Percentiles rank a stretch among this genome's conserved stretches.
Evolutionary conservation across 2,888 invertebrate species (phyloP).

Genomic region (Cephus sareptanus): DNA sequence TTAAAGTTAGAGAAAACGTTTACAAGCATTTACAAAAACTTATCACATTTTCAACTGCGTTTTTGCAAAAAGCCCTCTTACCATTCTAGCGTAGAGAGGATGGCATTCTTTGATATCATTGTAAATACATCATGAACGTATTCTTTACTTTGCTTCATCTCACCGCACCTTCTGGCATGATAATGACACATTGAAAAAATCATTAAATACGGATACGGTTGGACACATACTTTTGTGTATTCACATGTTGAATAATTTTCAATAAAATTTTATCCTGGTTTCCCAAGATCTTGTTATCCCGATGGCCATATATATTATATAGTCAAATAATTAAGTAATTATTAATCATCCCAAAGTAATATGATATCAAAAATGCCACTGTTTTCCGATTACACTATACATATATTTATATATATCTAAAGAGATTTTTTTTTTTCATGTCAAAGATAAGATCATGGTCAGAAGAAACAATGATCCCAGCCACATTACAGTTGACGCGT

Average conservation of each 20-base stretch:
- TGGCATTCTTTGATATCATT: constrained; percentile 8
- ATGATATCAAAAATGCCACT: constrained; percentile 24
- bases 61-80: constrained; percentile 55
- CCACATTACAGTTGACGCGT: neutral
- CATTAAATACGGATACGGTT: constrained; percentile 16
- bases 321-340: neutral
- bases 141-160: neutral
- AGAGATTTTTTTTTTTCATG: constrained; percentile 38
- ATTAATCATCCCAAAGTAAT: neutral
- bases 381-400: constrained; percentile 34
- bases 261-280: neutral
- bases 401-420: constrained; percentile 43
- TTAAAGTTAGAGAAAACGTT: constrained; percentile 33
- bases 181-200: neutral
- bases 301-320: neutral
- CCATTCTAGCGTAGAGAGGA: neutral
- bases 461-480: neutral
- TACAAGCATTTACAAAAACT: constrained; percentile 66
- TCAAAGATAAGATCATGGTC: constrained; percentile 23
- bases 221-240: constrained; percentile 1
- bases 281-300: neutral
- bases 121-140: constrained; percentile 19
- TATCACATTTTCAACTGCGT: constrained; percentile 63
- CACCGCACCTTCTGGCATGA: neutral
- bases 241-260: neutral